A percentile compares a stretch with the other conserved stretches of the same genome.
Conservation (phyloP, 2,888 invertebrate species). For the Eulithis testata region DNA sequence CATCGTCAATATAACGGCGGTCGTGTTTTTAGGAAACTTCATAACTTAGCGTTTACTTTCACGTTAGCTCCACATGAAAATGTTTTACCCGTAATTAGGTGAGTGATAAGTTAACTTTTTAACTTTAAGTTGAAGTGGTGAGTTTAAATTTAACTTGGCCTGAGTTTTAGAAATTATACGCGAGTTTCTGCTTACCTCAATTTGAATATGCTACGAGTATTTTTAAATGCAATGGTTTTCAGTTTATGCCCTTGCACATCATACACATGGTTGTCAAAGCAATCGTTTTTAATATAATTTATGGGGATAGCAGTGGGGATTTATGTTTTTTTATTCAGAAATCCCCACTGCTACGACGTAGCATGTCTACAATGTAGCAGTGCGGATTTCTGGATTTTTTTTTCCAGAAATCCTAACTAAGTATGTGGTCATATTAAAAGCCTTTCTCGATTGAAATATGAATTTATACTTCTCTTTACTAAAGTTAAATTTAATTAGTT, state of each 20-base stretch:
- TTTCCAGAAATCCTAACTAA: too few species aligned
- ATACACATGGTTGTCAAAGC: neutral
- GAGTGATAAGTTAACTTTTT: conserved; percentile 57
- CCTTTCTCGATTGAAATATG: too few species aligned
- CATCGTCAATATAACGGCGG: neutral
- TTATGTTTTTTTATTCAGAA: too few species aligned
- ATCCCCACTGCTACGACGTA: too few species aligned
- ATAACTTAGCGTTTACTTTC: conserved; percentile 31
- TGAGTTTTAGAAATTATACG: conserved; percentile 16
- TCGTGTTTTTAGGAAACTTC: conserved; percentile 15
- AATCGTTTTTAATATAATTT: too few species aligned
- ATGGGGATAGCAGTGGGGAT: too few species aligned
- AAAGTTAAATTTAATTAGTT: too few species aligned
- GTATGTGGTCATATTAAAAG: too few species aligned
- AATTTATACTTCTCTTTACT: too few species aligned
- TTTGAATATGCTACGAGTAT: conserved; percentile 14
- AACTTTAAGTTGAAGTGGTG: conserved; percentile 53
- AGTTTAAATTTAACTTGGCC: conserved; percentile 42
- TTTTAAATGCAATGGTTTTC: neutral
- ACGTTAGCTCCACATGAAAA: conserved; percentile 51
- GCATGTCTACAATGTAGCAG: too few species aligned
- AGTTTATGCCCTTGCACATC: conserved; percentile 1
- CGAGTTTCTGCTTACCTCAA: conserved; percentile 11
- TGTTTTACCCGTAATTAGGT: conserved; percentile 66
- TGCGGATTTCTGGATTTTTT: too few species aligned